Percentiles rank a stretch among this genome's conserved stretches.
These are phyloP conservation scores for Drosophila serrata DNA, from an alignment of 1,140 invertebrate genomes.

Conservation along the genomic window DNA sequence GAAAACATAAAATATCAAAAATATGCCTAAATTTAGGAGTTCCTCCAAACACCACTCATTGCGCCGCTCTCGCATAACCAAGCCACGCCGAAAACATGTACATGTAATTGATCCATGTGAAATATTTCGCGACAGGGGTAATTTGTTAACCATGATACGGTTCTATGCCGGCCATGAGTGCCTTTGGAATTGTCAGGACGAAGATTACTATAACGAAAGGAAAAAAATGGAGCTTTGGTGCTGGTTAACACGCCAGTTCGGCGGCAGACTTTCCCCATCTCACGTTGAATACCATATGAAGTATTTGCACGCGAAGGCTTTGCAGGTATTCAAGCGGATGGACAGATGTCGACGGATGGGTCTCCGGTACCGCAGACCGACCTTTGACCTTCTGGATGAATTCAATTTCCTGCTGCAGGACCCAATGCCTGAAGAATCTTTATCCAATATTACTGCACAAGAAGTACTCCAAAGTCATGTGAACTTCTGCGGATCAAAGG, in stretches of 20 bases:
- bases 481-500: no score
- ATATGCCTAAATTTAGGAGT: constrained; percentile 15
- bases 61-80: no score
- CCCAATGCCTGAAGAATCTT: neutral
- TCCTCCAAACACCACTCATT: neutral
- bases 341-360: constrained; percentile 1
- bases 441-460: neutral
- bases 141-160: constrained; percentile 31
- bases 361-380: neutral
- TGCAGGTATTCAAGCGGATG: constrained; percentile 19
- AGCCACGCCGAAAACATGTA: neutral
- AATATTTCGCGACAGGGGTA: constrained; percentile 10
- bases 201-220: constrained; percentile 14
- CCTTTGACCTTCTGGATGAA: constrained; percentile 29
- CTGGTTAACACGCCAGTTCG: constrained; percentile 39
- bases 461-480: neutral
- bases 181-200: constrained; percentile 30
- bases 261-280: constrained; percentile 1
- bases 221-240: constrained; percentile 15
- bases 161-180: constrained; percentile 46
- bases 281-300: constrained; percentile 12
- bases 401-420: constrained; percentile 21
- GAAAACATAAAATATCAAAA: neutral
- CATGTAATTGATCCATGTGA: neutral
- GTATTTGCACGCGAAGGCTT: constrained; percentile 7